Evolutionary conservation across 2,888 invertebrate genomes (phyloP).

Genomic region (Euphydryas editha): DNA sequence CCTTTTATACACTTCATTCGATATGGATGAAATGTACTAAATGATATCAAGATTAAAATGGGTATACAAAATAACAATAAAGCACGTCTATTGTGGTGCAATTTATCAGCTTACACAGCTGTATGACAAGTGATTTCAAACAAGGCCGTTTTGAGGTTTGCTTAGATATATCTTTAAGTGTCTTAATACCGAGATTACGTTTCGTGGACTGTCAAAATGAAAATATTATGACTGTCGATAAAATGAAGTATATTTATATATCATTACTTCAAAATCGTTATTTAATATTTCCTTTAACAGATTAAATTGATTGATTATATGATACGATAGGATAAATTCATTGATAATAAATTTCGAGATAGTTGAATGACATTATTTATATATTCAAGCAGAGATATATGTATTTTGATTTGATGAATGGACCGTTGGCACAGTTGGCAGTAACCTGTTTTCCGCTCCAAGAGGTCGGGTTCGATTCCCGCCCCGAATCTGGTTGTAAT

Average conservation of each 20-base stretch:
- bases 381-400: not conserved
- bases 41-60: not conserved
- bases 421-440: too few relatives aligned
- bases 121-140: slow-evolving; percentile 7
- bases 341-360: not conserved
- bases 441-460: too few relatives aligned
- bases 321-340: slow-evolving; percentile 4
- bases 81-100: slow-evolving; percentile 13
- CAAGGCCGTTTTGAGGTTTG: slow-evolving; percentile 14
- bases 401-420: too few relatives aligned
- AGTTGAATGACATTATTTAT: not conserved
- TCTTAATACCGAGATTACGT: slow-evolving; percentile 19
- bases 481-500: too few relatives aligned
- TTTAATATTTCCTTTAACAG: not conserved
- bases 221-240: not conserved
- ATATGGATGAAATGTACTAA: not conserved
- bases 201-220: not conserved
- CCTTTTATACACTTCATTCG: not conserved
- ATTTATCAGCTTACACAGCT: slow-evolving; percentile 17
- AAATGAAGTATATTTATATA: not conserved
- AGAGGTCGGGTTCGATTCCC: too few relatives aligned
- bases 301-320: not conserved
- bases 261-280: not conserved
- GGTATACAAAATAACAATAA: slow-evolving; percentile 8
- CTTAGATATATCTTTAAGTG: slow-evolving; percentile 18